These are phyloP conservation scores for Chlorops oryzae DNA, from an alignment of 1,140 invertebrate species.

Conservation along the genomic window DNA sequence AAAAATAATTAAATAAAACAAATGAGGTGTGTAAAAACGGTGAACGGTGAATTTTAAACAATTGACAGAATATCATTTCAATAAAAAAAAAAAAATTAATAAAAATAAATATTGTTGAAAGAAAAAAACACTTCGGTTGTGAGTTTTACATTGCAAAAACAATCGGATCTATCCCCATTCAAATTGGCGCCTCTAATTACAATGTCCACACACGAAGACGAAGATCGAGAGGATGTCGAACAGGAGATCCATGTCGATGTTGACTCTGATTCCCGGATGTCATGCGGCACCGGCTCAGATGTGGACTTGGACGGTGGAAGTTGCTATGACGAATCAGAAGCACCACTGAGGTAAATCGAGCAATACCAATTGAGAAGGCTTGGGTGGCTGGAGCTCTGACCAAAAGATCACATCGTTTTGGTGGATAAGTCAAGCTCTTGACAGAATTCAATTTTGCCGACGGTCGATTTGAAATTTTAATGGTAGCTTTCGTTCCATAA, in stretches of 20 bases:
- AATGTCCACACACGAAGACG: slow-evolving; percentile 42
- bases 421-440: background rate
- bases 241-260: slow-evolving; percentile 56
- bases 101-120: background rate
- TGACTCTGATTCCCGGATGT: slow-evolving; percentile 56
- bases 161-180: no score
- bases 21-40: background rate
- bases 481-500: no score
- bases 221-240: slow-evolving; percentile 52
- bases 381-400: background rate
- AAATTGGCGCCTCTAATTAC: slow-evolving; percentile 34
- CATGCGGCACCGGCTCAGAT: slow-evolving; percentile 51
- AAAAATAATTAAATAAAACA: slow-evolving; percentile 2
- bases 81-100: background rate
- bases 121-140: background rate
- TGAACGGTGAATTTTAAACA: background rate
- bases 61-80: no score
- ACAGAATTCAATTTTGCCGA: no score
- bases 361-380: no score
- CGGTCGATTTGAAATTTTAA: no score
- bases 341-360: slow-evolving; percentile 45
- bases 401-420: background rate
- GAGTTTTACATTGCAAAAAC: slow-evolving; percentile 14
- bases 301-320: slow-evolving; percentile 48
- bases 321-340: slow-evolving; percentile 47